phyloP scores from a whole-genome alignment of 23 tunicate genomes.

The Ascidia mentula region DNA sequence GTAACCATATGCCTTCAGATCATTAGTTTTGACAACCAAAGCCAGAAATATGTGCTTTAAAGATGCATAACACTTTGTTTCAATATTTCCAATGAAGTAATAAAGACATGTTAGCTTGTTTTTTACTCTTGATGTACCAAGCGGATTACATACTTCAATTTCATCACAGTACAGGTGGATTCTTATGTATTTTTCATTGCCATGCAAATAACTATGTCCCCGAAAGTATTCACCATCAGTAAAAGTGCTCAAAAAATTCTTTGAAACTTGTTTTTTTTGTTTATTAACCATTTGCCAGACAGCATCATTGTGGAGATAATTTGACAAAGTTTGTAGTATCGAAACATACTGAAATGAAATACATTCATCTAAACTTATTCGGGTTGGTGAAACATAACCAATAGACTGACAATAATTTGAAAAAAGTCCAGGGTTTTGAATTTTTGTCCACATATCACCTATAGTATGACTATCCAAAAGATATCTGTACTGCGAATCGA shows the following conservation, averaged over 20 bases:
- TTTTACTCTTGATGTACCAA: constrained; percentile 8
- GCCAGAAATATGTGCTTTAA: constrained; percentile 3
- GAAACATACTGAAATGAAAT: constrained; percentile 1
- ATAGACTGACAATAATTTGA: background rate
- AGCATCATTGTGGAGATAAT: background rate
- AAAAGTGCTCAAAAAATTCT: background rate
- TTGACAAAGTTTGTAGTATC: background rate
- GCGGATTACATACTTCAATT: constrained; percentile 9
- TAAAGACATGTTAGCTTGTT: constrained; percentile 14
- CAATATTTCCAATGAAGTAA: constrained; percentile 9
- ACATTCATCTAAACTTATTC: background rate
- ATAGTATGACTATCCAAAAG: no score
- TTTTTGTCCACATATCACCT: no score
- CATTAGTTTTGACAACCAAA: background rate
- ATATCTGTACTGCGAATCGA: background rate
- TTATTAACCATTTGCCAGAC: background rate
- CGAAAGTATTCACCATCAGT: background rate
- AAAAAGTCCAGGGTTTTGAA: background rate
- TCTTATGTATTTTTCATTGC: background rate
- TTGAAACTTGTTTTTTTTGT: background rate
- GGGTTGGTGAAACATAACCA: background rate
- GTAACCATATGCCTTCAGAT: background rate
- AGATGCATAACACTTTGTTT: background rate
- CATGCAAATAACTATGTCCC: constrained; percentile 4
- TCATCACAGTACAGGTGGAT: constrained; percentile 14